phyloP scores from a whole-genome alignment of 2,888 invertebrate genomes.

The Strigamia transsilvanica region DNA sequence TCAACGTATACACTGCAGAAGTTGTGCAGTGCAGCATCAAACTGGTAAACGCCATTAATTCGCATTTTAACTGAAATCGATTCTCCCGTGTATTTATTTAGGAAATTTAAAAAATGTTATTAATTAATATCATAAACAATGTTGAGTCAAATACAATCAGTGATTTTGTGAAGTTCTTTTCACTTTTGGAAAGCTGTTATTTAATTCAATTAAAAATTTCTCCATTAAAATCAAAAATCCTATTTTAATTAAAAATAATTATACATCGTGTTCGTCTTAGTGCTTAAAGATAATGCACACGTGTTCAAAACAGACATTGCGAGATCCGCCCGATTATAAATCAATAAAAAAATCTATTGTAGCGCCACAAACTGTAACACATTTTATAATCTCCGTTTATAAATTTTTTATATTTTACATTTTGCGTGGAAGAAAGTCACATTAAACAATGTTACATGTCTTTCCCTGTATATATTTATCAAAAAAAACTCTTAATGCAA shows the following conservation, averaged over 20 bases:
- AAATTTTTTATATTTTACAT: background rate
- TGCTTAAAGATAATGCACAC: too few relatives aligned
- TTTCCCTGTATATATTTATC: background rate
- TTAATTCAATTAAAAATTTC: conserved; percentile 13
- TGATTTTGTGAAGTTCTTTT: too few relatives aligned
- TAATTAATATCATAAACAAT: conserved; percentile 1
- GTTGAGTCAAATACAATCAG: too few relatives aligned
- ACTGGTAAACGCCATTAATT: conserved; percentile 25
- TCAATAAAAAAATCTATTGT: too few relatives aligned
- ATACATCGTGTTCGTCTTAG: background rate
- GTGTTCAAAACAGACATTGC: too few relatives aligned
- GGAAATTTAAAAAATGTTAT: too few relatives aligned
- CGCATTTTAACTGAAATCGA: conserved; percentile 9
- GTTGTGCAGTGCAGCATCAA: conserved; percentile 13
- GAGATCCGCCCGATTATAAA: too few relatives aligned
- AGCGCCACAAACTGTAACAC: too few relatives aligned
- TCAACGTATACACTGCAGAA: background rate
- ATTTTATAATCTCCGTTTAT: background rate
- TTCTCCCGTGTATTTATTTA: background rate
- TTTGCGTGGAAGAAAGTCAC: background rate
- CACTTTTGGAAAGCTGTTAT: background rate
- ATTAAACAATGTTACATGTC: background rate
- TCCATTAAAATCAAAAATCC: background rate
- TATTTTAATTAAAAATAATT: conserved; percentile 1
- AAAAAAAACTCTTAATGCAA: conserved; percentile 22